A percentile compares a stretch with the other conserved stretches of the same genome.
Conservation (phyloP, 2,888 invertebrate species). For the Phymatocera aterrima region DNA sequence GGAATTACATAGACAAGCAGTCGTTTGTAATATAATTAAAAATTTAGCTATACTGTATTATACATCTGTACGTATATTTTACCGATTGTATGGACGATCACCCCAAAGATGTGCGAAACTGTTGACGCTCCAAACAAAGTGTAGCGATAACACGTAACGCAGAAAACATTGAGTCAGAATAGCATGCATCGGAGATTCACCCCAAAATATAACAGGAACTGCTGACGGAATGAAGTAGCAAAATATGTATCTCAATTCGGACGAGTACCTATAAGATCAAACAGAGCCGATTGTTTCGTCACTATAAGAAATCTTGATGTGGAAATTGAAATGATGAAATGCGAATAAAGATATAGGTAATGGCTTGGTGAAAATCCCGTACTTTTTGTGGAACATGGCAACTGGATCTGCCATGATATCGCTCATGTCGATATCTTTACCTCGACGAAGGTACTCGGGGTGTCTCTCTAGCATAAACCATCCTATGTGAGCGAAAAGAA, state of each 20-base stretch:
- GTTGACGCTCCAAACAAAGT: slow-evolving; percentile 91
- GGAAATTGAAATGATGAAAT: too few species aligned
- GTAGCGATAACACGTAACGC: slow-evolving; percentile 83
- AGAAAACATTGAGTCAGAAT: slow-evolving; percentile 80
- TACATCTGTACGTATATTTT: slow-evolving; percentile 55
- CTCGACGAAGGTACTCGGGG: slow-evolving; percentile 65
- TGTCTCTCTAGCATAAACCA: slow-evolving; percentile 76
- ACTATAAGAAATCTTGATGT: too few species aligned
- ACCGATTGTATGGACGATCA: slow-evolving; percentile 82
- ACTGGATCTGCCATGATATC: slow-evolving; percentile 74
- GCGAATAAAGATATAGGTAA: too few species aligned
- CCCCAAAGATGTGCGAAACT: slow-evolving; percentile 88
- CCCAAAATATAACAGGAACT: slow-evolving; percentile 82
- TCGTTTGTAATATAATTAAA: slow-evolving; percentile 29
- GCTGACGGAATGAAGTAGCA: slow-evolving; percentile 84
- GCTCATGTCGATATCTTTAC: slow-evolving; percentile 71
- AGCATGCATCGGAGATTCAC: slow-evolving; percentile 80
- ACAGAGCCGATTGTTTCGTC: too few species aligned
- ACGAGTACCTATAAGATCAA: slow-evolving; percentile 78
- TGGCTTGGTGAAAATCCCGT: too few species aligned
- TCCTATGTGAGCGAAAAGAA: slow-evolving; percentile 77
- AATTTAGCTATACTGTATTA: not conserved
- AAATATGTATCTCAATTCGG: slow-evolving; percentile 78
- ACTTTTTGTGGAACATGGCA: slow-evolving; percentile 68
- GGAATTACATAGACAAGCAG: not conserved